These are phyloP conservation scores for Phenganax subtilis DNA, from an alignment of 92 coral and sea anemone genomes.

Conservation along the genomic window DNA sequence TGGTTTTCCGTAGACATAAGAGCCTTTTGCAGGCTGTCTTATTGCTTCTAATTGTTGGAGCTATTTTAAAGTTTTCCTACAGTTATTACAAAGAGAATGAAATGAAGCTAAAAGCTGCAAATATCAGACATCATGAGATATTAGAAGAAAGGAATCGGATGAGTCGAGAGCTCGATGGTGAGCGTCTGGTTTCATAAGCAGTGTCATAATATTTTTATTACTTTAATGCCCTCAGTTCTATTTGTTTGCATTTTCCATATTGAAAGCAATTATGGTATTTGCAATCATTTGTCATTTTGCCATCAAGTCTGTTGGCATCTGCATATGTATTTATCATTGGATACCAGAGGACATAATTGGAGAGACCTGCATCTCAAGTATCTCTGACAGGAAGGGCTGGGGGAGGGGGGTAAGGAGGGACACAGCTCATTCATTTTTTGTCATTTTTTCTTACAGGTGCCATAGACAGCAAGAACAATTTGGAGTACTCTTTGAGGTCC, in stretches of 20 bases:
- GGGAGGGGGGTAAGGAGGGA: too few species aligned
- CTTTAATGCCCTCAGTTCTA: too few species aligned
- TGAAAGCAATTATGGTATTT: too few species aligned
- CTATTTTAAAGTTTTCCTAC: neutral
- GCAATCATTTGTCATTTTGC: too few species aligned
- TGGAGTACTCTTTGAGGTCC: conserved; percentile 17
- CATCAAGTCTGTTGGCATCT: too few species aligned
- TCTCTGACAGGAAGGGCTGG: too few species aligned
- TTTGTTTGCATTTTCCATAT: too few species aligned
- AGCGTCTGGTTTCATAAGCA: neutral
- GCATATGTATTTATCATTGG: neutral
- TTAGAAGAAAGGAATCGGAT: conserved; percentile 17
- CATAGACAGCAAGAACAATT: conserved; percentile 2
- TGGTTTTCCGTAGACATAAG: conserved; percentile 34
- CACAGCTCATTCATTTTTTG: neutral
- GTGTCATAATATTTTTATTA: neutral
- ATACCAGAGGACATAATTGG: neutral
- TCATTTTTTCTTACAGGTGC: neutral
- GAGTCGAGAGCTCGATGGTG: conserved; percentile 29
- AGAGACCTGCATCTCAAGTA: neutral
- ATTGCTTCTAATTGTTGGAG: neutral
- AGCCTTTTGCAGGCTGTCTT: neutral
- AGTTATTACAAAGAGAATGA: conserved; percentile 1
- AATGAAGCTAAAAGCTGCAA: conserved; percentile 35
- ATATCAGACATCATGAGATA: conserved; percentile 33